phyloP scores from a whole-genome alignment of 2,797 vertebrate species.

The Amblyraja radiata region DNA sequence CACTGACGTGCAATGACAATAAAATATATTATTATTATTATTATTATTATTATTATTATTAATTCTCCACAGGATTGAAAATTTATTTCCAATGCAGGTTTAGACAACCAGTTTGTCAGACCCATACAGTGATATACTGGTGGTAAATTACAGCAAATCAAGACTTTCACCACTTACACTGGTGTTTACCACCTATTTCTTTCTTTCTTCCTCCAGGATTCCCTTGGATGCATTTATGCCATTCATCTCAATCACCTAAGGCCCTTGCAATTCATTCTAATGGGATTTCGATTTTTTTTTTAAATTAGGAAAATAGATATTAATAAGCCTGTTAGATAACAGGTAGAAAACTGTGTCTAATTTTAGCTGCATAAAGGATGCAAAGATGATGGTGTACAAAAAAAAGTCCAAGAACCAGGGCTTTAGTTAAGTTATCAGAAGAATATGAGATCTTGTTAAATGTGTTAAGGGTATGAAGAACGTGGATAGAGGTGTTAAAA shows the following conservation, averaged over 20 bases:
- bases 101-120: neutral
- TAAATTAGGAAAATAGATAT: neutral
- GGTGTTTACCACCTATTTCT: neutral
- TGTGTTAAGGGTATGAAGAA: neutral
- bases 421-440: neutral
- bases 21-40: no score
- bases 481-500: neutral
- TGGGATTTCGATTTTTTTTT: neutral
- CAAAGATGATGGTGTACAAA: neutral
- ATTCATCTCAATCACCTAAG: neutral
- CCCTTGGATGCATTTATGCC: neutral
- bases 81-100: neutral
- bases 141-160: neutral
- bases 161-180: neutral
- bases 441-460: neutral
- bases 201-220: neutral
- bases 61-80: neutral
- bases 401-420: neutral
- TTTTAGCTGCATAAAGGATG: neutral
- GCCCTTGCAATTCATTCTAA: neutral
- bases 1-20: no score
- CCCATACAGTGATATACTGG: neutral
- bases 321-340: neutral
- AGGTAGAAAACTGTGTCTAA: neutral
- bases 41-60: no score